Base-by-base conservation (phyloP, 1,140 invertebrate species). In the Pristionchus pacificus region DNA sequence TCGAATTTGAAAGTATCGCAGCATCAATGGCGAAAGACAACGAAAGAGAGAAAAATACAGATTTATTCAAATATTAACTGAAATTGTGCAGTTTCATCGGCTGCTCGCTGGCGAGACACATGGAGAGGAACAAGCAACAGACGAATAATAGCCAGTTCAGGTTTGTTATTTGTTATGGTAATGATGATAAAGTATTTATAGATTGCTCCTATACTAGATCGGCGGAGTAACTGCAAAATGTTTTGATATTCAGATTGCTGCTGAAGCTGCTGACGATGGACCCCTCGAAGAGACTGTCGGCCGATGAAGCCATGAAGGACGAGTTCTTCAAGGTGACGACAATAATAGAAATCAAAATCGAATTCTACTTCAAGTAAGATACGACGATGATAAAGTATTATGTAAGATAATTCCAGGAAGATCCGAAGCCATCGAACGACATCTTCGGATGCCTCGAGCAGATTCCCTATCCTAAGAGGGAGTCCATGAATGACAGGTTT, bases 301-400 rank as follows among this genome's bases (percentile, higher is more conserved):
- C 95, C 0, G 93, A 97, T 85, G 90, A 92, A 85, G 95, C 97
- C 29, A 97, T 98, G 93, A 92, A 94, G 85, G 96, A 99, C 88
- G 89, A 91, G 10, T 98, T 98, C 83, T 99, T 98, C 83, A 72
- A 71, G 58, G 77, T 75, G 59, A 49, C 38, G n/a, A n/a, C n/a
- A n/a, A n/a, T 49, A 19, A 49, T 6, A 10, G 38, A 49, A 49
- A 10, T 6, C 6, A 49, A 10, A 6, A 49, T n/a, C n/a, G n/a
- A n/a, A n/a, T n/a, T n/a, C n/a, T n/a, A n/a, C n/a, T n/a, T n/a
- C n/a, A n/a, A n/a, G n/a, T n/a, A n/a, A n/a, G n/a, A n/a, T n/a
- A n/a, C n/a, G n/a, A n/a, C n/a, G n/a, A n/a, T n/a, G n/a, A n/a
- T n/a, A n/a, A n/a, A n/a, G n/a, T n/a, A n/a, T n/a, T n/a, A n/a